Conservation (phyloP, 2,113 vertebrate genomes). For the Neopipo cinnamomea region DNA sequence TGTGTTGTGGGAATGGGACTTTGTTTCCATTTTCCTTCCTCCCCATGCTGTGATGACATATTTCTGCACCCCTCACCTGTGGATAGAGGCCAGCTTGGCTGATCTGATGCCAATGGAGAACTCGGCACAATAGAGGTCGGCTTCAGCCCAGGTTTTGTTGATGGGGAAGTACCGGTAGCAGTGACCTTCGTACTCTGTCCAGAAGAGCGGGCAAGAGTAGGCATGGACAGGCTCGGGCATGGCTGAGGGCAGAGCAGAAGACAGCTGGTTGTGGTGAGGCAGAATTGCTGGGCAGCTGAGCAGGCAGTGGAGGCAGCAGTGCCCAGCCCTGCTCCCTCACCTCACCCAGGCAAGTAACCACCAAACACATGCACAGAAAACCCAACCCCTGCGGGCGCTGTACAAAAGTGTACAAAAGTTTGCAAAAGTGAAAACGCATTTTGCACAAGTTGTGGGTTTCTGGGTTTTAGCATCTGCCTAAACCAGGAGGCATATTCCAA, state of each 20-base stretch:
- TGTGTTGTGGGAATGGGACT: neutral
- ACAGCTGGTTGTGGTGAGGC: neutral
- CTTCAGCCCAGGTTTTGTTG: slow-evolving; percentile 82
- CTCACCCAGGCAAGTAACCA: neutral
- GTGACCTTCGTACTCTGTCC: slow-evolving; percentile 79
- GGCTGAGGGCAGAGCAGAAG: slow-evolving; percentile 46
- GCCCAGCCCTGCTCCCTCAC: neutral
- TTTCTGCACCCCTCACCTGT: slow-evolving; percentile 69
- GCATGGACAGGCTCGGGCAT: slow-evolving; percentile 67
- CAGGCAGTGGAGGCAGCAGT: neutral
- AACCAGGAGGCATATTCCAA: neutral
- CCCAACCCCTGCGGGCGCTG: rapidly evolving
- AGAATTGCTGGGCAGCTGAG: rapidly evolving
- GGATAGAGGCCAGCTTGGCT: slow-evolving; percentile 81
- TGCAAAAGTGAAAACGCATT: neutral
- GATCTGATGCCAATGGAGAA: slow-evolving; percentile 81
- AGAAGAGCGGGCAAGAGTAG: slow-evolving; percentile 80
- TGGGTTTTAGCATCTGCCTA: neutral
- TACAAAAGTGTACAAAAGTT: neutral
- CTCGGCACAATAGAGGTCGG: slow-evolving; percentile 77
- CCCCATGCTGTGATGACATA: neutral
- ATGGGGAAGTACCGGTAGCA: slow-evolving; percentile 82
- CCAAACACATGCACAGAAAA: rapidly evolving
- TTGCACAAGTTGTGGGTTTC: neutral
- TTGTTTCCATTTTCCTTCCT: neutral